Evolutionary conservation across 2,797 vertebrate genomes (phyloP), one percentile per base, ranked within the genome.

Genomic region (Schizothorax lantsangensis): DNA sequence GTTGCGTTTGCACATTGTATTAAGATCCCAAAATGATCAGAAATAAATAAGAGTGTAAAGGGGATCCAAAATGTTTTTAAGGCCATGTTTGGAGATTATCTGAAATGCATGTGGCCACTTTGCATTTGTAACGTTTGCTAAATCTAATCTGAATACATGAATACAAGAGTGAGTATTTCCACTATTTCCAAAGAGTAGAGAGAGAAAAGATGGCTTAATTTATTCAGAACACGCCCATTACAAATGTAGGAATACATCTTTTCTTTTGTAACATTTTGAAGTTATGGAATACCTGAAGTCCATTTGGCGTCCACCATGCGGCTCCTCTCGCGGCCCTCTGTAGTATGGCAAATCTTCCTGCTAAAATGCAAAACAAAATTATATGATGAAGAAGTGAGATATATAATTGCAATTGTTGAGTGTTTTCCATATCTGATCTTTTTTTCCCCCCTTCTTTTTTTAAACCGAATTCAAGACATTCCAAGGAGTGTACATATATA

Each of bases 281-380:
- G 43, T 69, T 5, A 2, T 49, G 11, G 69, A 57, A 94, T 94
- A 96, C 95, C 94, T 89, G 91, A 95, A 96, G 84, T 96, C 95
- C 84, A 94, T 36, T 10, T 93, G 92, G 5, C 95, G 91, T 43
- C 91, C 93, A 72, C 94, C 1, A 81, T 94, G 94, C 21, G 88
- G 75, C 4, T 96, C 95, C 8, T 96, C 95, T 73, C 94, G 92
- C 17, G 92, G 92, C 62, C 62, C 94, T 93, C 95, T 93, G 92
- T 95, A 96, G 57, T 88, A 90, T 2, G 92, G 85, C 89, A 94
- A 96, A 0, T 88, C 83, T 11, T 96, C 95, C 88, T 96, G 95
- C 92, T 95, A 11, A 1, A 77, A 89, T 30, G 69, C 8, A 83
- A 85, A 1, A 82, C 15, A 87, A 1, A 86, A 17, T 1, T 33